Evolutionary conservation across 2,888 invertebrate species (phyloP).

Genomic region (Heliconius sara): DNA sequence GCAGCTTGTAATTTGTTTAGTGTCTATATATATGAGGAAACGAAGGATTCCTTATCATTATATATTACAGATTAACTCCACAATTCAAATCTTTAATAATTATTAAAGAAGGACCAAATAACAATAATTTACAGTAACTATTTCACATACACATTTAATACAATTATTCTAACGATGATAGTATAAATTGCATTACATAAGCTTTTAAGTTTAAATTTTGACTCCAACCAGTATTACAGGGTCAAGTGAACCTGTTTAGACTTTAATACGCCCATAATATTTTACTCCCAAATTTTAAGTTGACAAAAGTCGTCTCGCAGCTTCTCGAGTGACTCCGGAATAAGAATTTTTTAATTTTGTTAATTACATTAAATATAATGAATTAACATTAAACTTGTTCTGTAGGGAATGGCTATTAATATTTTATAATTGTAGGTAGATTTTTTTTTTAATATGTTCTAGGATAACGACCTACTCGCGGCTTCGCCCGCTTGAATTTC

Average conservation of each 20-base stretch:
- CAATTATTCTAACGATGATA: neutral
- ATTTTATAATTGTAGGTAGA: neutral
- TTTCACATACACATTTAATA: neutral
- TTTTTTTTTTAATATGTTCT: neutral
- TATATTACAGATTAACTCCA: too few relatives aligned
- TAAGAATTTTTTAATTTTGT: neutral
- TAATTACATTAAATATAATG: conserved; percentile 13
- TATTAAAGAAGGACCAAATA: neutral
- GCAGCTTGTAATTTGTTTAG: too few relatives aligned
- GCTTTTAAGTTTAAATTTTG: conserved; percentile 1
- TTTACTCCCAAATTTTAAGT: conserved; percentile 18
- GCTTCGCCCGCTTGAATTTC: too few relatives aligned
- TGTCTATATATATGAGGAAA: too few relatives aligned
- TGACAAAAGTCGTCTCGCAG: conserved; percentile 11
- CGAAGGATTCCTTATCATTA: too few relatives aligned
- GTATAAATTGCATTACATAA: neutral
- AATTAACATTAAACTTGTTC: neutral
- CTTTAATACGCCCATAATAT: conserved; percentile 19
- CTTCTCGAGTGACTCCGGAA: conserved; percentile 11
- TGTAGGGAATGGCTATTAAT: neutral
- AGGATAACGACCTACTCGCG: too few relatives aligned
- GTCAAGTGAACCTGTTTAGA: conserved; percentile 28
- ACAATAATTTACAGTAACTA: neutral
- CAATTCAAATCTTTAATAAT: neutral
- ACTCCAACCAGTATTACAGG: conserved; percentile 16